A percentile compares a stretch with the other conserved stretches of the same genome.
Evolutionary conservation across 2,888 invertebrate species (phyloP).

Genomic region (Heliconius charithonia): DNA sequence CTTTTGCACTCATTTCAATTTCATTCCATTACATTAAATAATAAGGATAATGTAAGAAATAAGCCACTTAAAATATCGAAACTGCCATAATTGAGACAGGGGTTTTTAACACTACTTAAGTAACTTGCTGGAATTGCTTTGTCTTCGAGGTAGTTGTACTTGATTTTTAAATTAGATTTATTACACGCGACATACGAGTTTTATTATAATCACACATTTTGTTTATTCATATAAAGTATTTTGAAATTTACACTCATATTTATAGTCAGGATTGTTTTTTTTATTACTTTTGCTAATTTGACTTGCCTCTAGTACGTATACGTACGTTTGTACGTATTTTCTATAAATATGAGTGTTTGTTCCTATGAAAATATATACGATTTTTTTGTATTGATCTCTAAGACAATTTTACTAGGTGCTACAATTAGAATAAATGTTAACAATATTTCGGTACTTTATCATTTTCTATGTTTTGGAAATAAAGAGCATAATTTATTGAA

Average conservation of each 20-base stretch:
- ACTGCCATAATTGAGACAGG: conserved; percentile 45
- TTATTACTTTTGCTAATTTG: background rate
- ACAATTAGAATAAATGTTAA: conserved; percentile 72
- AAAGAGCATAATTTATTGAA: conserved; percentile 41
- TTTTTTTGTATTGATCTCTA: conserved; percentile 62
- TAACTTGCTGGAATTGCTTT: conserved; percentile 45
- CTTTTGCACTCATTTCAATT: conserved; percentile 29
- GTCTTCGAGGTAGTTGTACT: conserved; percentile 39
- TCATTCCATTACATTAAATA: conserved; percentile 27
- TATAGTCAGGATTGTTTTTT: conserved; percentile 2
- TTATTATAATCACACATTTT: conserved; percentile 33
- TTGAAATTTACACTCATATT: conserved; percentile 43
- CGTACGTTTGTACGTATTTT: conserved; percentile 22
- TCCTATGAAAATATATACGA: conserved; percentile 51
- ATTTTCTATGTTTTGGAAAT: conserved; percentile 42
- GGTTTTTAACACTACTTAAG: conserved; percentile 42
- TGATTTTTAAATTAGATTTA: conserved; percentile 39
- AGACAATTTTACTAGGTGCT: conserved; percentile 78
- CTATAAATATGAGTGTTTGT: conserved; percentile 50
- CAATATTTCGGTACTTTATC: conserved; percentile 48
- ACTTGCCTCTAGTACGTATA: conserved; percentile 26
- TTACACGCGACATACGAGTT: conserved; percentile 29
- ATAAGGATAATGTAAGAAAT: background rate
- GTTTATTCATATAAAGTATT: conserved; percentile 4
- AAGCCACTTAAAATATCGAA: conserved; percentile 33